These are phyloP conservation scores for Heterotis niloticus DNA, from an alignment of 2,113 vertebrate genomes.

Conservation along the genomic window DNA sequence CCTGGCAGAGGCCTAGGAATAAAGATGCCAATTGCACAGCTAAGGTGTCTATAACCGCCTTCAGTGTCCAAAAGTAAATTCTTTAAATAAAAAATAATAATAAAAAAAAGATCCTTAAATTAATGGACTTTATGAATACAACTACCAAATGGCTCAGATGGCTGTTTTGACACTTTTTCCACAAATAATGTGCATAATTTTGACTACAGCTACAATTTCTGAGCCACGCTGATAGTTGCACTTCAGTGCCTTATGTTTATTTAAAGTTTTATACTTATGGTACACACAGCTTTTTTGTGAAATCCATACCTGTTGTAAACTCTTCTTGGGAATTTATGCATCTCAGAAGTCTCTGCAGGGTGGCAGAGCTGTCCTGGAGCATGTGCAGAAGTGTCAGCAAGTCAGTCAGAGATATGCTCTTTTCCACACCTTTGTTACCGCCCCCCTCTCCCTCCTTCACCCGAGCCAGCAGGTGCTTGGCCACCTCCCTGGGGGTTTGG, in stretches of 20 bases:
- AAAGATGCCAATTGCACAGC: neutral
- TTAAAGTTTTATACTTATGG: neutral
- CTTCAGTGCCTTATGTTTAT: no score
- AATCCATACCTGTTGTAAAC: neutral
- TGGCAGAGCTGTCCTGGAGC: constrained; percentile 51
- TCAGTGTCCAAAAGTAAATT: neutral
- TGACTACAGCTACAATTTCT: neutral
- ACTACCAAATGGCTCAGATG: neutral
- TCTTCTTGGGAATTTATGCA: constrained; percentile 36
- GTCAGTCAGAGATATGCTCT: constrained; percentile 23
- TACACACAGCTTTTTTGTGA: neutral
- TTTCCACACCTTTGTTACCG: constrained; percentile 46
- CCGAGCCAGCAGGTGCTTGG: constrained; percentile 59
- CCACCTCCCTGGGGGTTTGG: constrained; percentile 47
- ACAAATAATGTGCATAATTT: no score
- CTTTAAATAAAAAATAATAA: neutral
- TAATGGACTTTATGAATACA: neutral
- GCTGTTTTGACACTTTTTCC: neutral
- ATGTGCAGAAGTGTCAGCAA: constrained; percentile 64
- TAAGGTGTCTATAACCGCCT: neutral
- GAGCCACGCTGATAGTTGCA: neutral
- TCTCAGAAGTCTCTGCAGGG: constrained; percentile 59
- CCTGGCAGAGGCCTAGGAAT: constrained; percentile 17
- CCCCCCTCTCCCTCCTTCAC: constrained; percentile 59
- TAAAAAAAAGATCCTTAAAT: neutral